Conservation (phyloP, 2,797 vertebrate genomes). For the Tenualosa ilisha region DNA sequence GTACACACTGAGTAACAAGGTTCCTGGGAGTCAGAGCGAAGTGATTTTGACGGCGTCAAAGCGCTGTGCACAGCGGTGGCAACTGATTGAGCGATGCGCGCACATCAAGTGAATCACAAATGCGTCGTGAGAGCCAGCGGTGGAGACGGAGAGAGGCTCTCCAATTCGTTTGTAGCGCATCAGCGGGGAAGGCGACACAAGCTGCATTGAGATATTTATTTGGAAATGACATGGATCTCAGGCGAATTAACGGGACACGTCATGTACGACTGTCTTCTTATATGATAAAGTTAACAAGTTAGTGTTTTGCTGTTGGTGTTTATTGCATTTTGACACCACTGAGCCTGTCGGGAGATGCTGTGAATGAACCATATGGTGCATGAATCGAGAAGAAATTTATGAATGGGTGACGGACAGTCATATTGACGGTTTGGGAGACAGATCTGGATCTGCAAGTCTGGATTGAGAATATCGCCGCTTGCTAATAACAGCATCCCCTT, state of each 20-base stretch:
- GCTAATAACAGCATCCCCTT: not conserved
- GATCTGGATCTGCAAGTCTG: not conserved
- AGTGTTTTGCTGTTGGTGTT: not conserved
- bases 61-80: not conserved
- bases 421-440: not conserved
- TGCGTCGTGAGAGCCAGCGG: not conserved
- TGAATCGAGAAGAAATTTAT: conserved; percentile 22
- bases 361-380: not conserved
- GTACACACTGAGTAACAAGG: not conserved
- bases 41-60: not conserved
- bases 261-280: not conserved
- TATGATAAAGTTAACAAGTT: not conserved
- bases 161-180: not conserved
- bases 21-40: not conserved
- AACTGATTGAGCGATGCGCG: not conserved
- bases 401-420: conserved; percentile 30
- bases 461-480: not conserved
- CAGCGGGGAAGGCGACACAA: not conserved
- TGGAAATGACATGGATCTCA: not conserved
- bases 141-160: not conserved
- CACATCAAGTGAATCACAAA: conserved; percentile 14
- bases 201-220: not conserved
- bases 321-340: not conserved
- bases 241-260: not conserved
- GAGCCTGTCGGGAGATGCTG: not conserved